Percentiles rank a stretch among this genome's conserved stretches.
These are phyloP conservation scores for Ciconia stormi DNA, from an alignment of 2,113 vertebrate species.

Conservation along the genomic window DNA sequence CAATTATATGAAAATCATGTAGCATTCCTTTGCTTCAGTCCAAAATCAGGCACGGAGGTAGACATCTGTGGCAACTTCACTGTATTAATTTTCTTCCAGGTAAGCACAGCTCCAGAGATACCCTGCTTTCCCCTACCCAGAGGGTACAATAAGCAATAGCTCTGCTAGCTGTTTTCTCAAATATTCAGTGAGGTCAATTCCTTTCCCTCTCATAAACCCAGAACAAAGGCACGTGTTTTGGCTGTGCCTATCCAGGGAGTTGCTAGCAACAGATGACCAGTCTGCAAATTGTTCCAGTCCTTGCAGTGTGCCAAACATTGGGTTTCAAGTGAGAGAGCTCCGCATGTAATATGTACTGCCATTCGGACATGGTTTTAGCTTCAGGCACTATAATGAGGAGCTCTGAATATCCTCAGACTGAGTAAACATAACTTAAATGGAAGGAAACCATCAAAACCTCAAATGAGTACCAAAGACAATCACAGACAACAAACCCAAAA, in stretches of 20 bases:
- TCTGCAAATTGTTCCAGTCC: neutral
- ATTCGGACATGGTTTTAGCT: slow-evolving; percentile 21
- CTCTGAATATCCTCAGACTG: slow-evolving; percentile 44
- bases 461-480: slow-evolving; percentile 60
- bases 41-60: neutral
- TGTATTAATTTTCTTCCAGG: neutral
- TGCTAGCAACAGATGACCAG: neutral
- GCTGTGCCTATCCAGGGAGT: neutral
- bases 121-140: neutral
- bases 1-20: neutral
- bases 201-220: neutral
- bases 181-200: neutral
- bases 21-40: neutral
- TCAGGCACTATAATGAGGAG: slow-evolving; percentile 26
- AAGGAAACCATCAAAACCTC: slow-evolving; percentile 65
- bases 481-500: slow-evolving; percentile 40
- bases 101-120: neutral
- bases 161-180: neutral
- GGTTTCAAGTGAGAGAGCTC: neutral
- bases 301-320: neutral
- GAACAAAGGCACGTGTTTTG: neutral
- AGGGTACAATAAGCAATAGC: neutral
- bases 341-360: neutral
- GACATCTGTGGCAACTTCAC: neutral
- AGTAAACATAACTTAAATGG: slow-evolving; percentile 38